Evolutionary conservation across 2,888 invertebrate genomes (phyloP), one percentile per base, ranked within the genome.

Genomic region (Globia sparganii): DNA sequence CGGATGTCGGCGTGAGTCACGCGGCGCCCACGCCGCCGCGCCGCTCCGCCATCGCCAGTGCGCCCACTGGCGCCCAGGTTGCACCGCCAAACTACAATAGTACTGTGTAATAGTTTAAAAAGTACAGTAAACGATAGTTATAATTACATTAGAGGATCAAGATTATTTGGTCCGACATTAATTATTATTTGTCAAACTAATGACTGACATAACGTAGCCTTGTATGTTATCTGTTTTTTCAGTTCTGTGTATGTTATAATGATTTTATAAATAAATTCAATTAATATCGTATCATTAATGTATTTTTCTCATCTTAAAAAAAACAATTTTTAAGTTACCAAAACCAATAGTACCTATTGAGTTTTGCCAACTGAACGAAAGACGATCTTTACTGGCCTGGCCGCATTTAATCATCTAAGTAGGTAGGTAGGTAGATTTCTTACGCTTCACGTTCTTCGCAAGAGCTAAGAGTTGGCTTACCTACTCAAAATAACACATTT

Each of bases 1-100:
- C 97, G 97, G 97, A 97, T 97, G 96, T 97, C 96, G 95, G 94
- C 94, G 95, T 97, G 97, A 97, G 93, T 96, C 97, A 96, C 93
- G 93, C 93, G 93, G 95, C 95, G 94, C 95, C 91, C 87, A 88
- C 87, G 87, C 85, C 88, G 86, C 88, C 88, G 87, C 85, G 78
- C 78, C 89, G 78, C 83, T 72, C 83, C 82, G 86, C 90, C 87
- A 88, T 78, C 79, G 78, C 77, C 78, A 82, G 80, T 82, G 88
- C 89, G 86, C 90, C 90, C 89, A 90, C 86, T 86, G 88, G 84
- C 85, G 88, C 88, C 87, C 78, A 83, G 73, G 69, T 80, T 87
- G 83, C 80, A 78, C 73, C 72, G 77, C 77, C 46, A 80, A 83
- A 80, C 84, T 75, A 74, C 72, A 76, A 80, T 64, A 77, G 72